Conservation (phyloP, 1,140 invertebrate species). For the Drosophila elegans region DNA sequence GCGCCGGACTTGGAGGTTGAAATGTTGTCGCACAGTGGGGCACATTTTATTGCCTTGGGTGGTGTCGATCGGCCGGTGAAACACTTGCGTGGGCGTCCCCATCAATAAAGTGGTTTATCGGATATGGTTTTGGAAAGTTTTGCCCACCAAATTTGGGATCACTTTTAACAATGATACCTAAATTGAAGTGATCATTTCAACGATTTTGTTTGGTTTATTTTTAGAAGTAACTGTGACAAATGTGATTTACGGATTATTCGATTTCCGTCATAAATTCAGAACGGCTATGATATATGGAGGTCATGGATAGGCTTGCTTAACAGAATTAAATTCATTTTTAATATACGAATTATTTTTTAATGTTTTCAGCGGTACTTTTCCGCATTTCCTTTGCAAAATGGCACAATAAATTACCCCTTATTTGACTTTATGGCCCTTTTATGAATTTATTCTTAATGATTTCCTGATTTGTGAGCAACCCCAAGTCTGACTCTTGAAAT, state of each 20-base stretch:
- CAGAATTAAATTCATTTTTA: too few species aligned
- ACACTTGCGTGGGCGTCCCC: conserved; percentile 9
- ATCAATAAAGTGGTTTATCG: conserved; percentile 4
- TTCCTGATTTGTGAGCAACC: conserved; percentile 5
- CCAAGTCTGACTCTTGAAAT: not conserved
- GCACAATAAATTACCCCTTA: not conserved
- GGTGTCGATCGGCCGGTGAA: conserved; percentile 3
- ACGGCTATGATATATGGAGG: too few species aligned
- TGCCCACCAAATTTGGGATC: not conserved
- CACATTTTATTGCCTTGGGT: conserved; percentile 50
- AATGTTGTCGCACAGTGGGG: conserved; percentile 63
- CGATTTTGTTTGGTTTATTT: not conserved
- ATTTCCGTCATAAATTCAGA: too few species aligned
- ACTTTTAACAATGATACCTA: conserved; percentile 2
- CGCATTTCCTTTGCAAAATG: too few species aligned
- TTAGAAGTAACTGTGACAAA: not conserved
- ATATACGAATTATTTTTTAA: too few species aligned
- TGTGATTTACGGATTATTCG: too few species aligned
- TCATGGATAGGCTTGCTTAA: too few species aligned
- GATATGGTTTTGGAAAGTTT: conserved; percentile 14
- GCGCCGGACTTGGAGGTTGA: conserved; percentile 42
- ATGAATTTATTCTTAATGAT: not conserved
- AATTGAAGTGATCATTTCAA: not conserved
- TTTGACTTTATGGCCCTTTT: not conserved
- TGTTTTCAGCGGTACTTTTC: too few species aligned